Conservation (phyloP, 2,797 vertebrate genomes). For the Avahi laniger region DNA sequence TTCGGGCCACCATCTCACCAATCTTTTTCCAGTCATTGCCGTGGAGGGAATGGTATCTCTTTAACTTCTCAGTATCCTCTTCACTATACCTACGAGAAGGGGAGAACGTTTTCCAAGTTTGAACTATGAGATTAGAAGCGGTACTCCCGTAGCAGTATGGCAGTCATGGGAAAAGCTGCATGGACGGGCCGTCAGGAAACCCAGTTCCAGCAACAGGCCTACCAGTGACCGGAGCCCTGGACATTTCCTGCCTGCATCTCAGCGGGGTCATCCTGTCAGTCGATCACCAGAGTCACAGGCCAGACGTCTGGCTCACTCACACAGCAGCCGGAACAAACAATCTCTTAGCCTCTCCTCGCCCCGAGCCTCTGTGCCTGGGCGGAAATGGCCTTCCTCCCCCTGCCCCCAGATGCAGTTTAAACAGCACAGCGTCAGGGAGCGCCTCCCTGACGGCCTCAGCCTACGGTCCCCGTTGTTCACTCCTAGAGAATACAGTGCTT, state of each 20-base stretch:
- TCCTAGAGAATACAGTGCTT: accelerated
- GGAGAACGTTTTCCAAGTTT: background rate
- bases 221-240: accelerated
- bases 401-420: background rate
- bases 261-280: background rate
- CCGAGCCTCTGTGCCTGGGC: background rate
- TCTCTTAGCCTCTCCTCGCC: background rate
- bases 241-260: background rate
- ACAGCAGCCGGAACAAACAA: background rate
- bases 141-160: accelerated
- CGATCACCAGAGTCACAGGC: accelerated
- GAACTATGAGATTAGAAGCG: background rate
- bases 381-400: no score
- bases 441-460: background rate
- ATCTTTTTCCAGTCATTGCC: conserved; percentile 88
- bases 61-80: conserved; percentile 80
- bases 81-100: conserved; percentile 79
- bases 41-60: conserved; percentile 79
- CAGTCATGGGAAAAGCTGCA: background rate
- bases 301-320: background rate
- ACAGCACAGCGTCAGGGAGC: accelerated
- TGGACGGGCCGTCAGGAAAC: accelerated
- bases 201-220: no score
- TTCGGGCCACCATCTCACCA: conserved; percentile 83
- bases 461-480: no score